Percentiles rank a stretch among this genome's conserved stretches.
These are phyloP conservation scores for Chlamydotis undulata DNA, from an alignment of 2,113 vertebrate genomes.

Conservation along the genomic window DNA sequence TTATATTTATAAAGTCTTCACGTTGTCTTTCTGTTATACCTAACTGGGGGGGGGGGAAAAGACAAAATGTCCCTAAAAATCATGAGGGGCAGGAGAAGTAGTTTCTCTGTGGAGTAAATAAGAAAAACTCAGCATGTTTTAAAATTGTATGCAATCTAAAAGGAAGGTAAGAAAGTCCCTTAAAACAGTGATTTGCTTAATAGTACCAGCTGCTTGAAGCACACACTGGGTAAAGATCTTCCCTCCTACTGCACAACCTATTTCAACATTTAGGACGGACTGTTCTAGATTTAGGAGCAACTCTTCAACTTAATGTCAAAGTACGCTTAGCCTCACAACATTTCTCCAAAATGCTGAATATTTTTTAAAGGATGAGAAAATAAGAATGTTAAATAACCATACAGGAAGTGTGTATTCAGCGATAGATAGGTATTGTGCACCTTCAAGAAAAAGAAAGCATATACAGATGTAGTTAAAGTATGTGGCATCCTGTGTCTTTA, in stretches of 20 bases:
- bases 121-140: neutral
- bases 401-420: neutral
- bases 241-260: neutral
- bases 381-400: neutral
- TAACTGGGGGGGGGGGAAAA: neutral
- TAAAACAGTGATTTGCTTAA: neutral
- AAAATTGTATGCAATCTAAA: neutral
- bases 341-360: neutral
- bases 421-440: neutral
- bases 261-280: neutral
- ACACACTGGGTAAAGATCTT: neutral
- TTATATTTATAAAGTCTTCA: neutral
- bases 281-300: neutral
- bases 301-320: neutral
- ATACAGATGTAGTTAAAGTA: neutral
- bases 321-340: neutral
- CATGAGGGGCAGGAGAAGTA: neutral
- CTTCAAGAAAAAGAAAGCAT: neutral
- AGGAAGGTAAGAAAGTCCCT: neutral
- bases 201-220: neutral
- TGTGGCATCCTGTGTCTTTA: neutral
- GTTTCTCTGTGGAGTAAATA: neutral
- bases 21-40: neutral
- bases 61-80: neutral
- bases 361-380: neutral